Conservation (phyloP, 2,797 vertebrate species). For the Okamejei kenojei region DNA sequence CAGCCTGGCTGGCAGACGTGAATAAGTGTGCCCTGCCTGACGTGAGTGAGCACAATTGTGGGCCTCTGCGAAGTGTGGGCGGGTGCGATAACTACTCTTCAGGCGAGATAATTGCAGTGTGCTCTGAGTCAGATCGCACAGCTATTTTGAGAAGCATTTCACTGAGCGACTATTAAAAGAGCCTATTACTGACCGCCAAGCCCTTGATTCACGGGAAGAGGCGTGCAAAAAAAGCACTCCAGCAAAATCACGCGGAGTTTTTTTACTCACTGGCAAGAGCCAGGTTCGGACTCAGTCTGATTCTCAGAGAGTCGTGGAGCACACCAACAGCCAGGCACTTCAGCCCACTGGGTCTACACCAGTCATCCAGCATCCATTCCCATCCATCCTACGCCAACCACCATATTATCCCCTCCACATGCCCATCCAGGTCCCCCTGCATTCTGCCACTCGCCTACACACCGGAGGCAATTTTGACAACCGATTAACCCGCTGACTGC, state of each 20-base stretch:
- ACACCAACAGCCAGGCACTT: too few species aligned
- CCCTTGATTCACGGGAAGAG: neutral
- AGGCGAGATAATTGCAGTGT: conserved; percentile 27
- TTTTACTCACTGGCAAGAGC: neutral
- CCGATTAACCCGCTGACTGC: too few species aligned
- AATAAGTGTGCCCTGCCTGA: neutral
- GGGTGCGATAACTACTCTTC: neutral
- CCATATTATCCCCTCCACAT: too few species aligned
- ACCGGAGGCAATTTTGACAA: too few species aligned
- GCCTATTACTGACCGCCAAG: neutral
- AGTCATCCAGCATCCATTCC: too few species aligned
- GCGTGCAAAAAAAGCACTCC: neutral
- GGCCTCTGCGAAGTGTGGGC: neutral
- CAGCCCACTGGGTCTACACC: too few species aligned
- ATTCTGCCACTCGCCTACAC: too few species aligned
- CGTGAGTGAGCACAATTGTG: neutral
- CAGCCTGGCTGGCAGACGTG: too few species aligned
- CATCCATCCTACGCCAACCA: too few species aligned
- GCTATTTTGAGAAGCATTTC: conserved; percentile 3
- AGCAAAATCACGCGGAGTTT: neutral
- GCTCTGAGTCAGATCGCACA: neutral
- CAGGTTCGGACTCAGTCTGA: neutral
- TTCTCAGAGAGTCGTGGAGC: too few species aligned
- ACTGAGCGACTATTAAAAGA: neutral
- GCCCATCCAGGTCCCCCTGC: too few species aligned